A percentile compares a stretch with the other conserved stretches of the same genome.
Conservation (phyloP, 2,113 vertebrate genomes). For the Chaetodon trifascialis region DNA sequence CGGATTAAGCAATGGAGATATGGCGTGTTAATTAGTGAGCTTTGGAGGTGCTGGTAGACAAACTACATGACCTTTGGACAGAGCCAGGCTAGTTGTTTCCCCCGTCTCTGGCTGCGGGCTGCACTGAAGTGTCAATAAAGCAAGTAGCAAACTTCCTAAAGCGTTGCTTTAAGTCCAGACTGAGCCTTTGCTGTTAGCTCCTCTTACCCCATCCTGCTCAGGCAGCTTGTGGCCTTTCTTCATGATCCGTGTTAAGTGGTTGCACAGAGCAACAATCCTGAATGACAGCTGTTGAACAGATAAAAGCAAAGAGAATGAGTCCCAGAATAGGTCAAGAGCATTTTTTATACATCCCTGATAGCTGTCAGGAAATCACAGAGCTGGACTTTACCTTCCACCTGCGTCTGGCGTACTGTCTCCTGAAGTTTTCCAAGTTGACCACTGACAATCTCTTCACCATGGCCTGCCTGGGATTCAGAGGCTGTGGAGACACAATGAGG, state of each 20-base stretch:
- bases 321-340: not conserved
- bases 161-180: not conserved
- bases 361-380: not conserved
- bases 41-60: not conserved
- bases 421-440: conserved; percentile 96
- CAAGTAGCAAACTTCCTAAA: not conserved
- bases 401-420: conserved; percentile 90
- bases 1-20: not conserved
- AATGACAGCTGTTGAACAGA: conserved; percentile 88
- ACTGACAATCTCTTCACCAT: conserved; percentile 91
- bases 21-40: not conserved
- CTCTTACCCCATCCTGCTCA: conserved; percentile 81
- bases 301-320: conserved; percentile 7
- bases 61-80: not conserved
- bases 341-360: not conserved
- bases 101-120: too few relatives aligned
- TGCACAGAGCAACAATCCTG: conserved; percentile 92
- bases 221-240: conserved; percentile 83
- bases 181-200: not conserved
- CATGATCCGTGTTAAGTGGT: conserved; percentile 93
- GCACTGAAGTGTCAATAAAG: too few relatives aligned
- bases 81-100: too few relatives aligned
- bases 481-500: conserved; percentile 82
- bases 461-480: conserved; percentile 89
- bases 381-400: conserved; percentile 92